Evolutionary conservation across 2,888 invertebrate species (phyloP).

Genomic region (Adineta ricciae): DNA sequence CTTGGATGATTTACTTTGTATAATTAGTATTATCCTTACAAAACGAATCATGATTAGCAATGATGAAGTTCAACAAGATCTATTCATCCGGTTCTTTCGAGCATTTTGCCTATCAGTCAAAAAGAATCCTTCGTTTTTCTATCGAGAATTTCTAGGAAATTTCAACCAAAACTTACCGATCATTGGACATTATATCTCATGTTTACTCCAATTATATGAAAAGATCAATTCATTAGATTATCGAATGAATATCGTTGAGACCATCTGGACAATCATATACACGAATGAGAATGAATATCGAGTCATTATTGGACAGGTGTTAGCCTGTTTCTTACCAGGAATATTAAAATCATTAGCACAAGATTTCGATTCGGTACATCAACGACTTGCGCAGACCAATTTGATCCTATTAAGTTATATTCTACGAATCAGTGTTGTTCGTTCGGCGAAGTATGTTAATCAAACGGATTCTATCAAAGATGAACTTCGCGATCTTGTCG

Average conservation of each 20-base stretch:
- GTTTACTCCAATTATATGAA: conserved; percentile 13
- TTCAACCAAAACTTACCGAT: background rate
- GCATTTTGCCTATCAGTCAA: background rate
- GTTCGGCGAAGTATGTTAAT: background rate
- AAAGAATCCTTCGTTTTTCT: background rate
- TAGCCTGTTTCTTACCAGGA: background rate
- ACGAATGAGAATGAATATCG: background rate
- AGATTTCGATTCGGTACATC: background rate
- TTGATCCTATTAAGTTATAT: background rate
- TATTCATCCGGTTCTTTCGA: background rate
- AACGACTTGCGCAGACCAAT: background rate
- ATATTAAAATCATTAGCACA: background rate
- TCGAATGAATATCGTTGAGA: background rate
- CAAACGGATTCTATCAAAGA: background rate
- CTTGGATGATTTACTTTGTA: conserved; percentile 1
- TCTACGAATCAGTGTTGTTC: background rate
- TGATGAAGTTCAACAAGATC: conserved; percentile 1
- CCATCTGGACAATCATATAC: background rate
- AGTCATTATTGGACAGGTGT: background rate
- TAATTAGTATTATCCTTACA: background rate
- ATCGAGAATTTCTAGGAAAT: background rate
- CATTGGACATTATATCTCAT: background rate
- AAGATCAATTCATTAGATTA: background rate
- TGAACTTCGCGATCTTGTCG: background rate
- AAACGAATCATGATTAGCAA: background rate